Evolutionary conservation across 2,888 invertebrate species (phyloP), one percentile per base, ranked within the genome.

Genomic region (Spatulosminthurus flaviceps): DNA sequence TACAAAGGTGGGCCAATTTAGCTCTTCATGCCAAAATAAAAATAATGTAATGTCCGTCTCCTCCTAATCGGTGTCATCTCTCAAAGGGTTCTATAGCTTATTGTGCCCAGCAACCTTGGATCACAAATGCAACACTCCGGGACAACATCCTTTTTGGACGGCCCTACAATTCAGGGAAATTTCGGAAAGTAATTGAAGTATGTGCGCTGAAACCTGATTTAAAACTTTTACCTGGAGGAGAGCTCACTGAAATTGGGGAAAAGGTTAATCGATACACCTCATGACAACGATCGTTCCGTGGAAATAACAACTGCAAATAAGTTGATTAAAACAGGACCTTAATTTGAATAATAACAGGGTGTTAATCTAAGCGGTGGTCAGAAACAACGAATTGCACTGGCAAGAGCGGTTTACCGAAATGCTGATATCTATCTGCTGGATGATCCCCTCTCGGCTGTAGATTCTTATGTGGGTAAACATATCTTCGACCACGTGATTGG

Each of bases 101-200:
- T 88, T 96, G 96, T 1, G 92, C 97, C 0, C 97, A 97, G 87
- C 96, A 96, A 84, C 96, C 98, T 0, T 98, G 98, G 98, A 98
- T 98, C 79, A 98, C 98, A 88, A 98, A 98, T 89, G 94, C 95
- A 2, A 96, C 97, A 0, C 88, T 98, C 16, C 43, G 80, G 72
- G 80, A 83, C n/a, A 84, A 84, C 72, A 95, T 99, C 83, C 87
- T 96, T 34, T 99, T 98, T 88, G 96, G 96, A 19, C 92, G 92
- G 83, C 82, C 86, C 0, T 86, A 86, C 51, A 86, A 88, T 71
- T 85, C 87, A 28, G 26, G 77, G n/a, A 81, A 83, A 26, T 88
- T 88, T 79, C 78, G 86, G 16, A 81, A 84, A 43, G 86, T 87
- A 0, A 84, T 89, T 41, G 86, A 87, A 16, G 87, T 87, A 0